Percentiles rank a stretch among this genome's conserved stretches.
Conservation (phyloP, 2,113 vertebrate species). For the Gadus macrocephalus region DNA sequence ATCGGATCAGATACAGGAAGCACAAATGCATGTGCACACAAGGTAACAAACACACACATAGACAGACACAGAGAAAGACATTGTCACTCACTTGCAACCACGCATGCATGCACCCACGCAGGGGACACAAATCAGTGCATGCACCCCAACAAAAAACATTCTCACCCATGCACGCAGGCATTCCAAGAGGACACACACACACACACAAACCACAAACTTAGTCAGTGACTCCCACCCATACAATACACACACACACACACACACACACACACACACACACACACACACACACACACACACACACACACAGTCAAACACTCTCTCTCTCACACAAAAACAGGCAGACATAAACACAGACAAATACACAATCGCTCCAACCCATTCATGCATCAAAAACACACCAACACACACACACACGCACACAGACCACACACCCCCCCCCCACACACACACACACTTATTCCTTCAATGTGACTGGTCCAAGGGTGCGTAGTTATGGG, state of each 20-base stretch:
- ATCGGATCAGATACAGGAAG: no score
- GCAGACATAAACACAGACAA: not conserved
- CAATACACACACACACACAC: not conserved
- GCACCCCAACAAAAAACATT: not conserved
- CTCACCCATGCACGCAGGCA: not conserved
- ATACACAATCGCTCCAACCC: not conserved
- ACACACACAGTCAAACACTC: not conserved
- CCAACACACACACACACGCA: not conserved
- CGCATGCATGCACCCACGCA: not conserved
- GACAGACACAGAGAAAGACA: not conserved
- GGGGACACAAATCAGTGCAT: not conserved
- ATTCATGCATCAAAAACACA: not conserved
- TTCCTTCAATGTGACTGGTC: slow-evolving; percentile 8
- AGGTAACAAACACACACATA: not conserved
- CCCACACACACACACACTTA: not conserved
- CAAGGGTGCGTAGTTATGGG: no score
- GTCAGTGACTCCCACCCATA: not conserved
- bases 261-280: not conserved
- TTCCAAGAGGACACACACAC: not conserved
- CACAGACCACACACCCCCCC: not conserved
- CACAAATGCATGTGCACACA: not conserved
- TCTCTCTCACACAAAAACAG: not conserved
- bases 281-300: not conserved
- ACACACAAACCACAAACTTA: not conserved
- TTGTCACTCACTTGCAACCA: not conserved